These are phyloP conservation scores for Pseudopipra pipra DNA, from an alignment of 2,113 vertebrate species.

Conservation along the genomic window DNA sequence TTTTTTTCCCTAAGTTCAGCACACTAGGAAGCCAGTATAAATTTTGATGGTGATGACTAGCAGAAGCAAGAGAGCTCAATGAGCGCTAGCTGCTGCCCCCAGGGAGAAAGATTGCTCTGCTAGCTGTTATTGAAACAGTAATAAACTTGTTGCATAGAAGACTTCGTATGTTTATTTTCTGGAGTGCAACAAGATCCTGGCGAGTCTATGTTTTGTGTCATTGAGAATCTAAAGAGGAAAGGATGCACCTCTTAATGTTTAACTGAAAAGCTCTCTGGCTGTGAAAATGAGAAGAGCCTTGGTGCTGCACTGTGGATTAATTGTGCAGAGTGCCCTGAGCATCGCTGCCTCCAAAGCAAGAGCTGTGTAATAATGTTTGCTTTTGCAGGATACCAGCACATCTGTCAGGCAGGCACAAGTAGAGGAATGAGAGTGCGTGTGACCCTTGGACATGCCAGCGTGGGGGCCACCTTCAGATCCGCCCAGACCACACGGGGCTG, in stretches of 20 bases:
- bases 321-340: neutral
- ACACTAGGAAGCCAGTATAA: neutral
- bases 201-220: neutral
- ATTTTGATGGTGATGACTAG: neutral
- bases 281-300: neutral
- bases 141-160: neutral
- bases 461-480: fast-evolving
- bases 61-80: neutral
- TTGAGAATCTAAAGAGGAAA: neutral
- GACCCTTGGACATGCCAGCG: fast-evolving
- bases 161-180: neutral
- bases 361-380: neutral
- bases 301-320: fast-evolving
- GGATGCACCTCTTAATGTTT: neutral
- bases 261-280: neutral
- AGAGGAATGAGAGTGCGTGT: fast-evolving
- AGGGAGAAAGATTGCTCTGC: neutral
- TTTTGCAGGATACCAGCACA: neutral
- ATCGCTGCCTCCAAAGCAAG: neutral
- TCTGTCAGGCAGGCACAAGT: too few species aligned
- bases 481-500: too few species aligned
- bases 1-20: neutral
- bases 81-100: neutral
- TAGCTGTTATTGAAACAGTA: neutral
- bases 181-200: neutral